phyloP scores from a whole-genome alignment of 2,113 vertebrate genomes.

The Pseudopipra pipra region DNA sequence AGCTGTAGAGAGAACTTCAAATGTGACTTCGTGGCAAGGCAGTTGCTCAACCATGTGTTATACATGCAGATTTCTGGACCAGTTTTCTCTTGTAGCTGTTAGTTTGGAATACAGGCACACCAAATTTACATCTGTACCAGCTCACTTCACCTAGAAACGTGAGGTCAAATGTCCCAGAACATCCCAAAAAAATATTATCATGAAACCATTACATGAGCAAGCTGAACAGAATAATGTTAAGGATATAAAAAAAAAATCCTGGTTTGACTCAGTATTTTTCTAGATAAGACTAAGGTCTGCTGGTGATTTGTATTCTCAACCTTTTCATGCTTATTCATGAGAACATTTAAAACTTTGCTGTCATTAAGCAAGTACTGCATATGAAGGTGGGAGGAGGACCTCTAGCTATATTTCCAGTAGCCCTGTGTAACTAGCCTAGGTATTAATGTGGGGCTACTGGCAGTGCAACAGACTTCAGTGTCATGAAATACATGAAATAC shows the following conservation, averaged over 20 bases:
- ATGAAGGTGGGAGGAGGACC: not conserved
- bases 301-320: not conserved
- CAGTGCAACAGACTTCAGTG: not conserved
- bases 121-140: not conserved
- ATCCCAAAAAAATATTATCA: not conserved
- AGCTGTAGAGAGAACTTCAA: not conserved
- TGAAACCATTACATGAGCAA: not conserved
- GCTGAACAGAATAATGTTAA: not conserved
- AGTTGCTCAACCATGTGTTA: not conserved
- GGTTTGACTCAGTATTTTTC: not conserved
- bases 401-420: not conserved
- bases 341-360: not conserved
- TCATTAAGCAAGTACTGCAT: not conserved
- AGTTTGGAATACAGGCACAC: not conserved
- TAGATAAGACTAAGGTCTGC: not conserved
- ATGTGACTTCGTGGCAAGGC: not conserved
- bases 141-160: not conserved
- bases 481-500: not conserved
- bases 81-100: not conserved
- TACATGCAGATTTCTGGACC: not conserved
- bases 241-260: not conserved
- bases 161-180: not conserved
- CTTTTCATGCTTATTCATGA: not conserved
- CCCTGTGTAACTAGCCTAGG: not conserved
- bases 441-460: not conserved